These are phyloP conservation scores for Montipora capricornis DNA, from an alignment of 64 coral and sea anemone species.

Conservation along the genomic window DNA sequence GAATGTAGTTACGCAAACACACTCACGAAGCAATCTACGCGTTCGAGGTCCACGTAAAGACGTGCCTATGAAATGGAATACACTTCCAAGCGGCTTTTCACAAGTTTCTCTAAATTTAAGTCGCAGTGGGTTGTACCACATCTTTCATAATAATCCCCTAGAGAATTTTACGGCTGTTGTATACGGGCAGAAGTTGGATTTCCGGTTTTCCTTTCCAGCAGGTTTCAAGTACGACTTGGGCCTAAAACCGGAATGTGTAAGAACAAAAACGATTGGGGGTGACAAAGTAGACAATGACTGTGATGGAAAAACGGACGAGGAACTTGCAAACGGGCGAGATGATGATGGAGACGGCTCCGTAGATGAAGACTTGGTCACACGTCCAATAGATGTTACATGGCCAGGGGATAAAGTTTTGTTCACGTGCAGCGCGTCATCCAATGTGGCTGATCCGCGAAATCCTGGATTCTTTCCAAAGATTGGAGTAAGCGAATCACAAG, in stretches of 20 bases:
- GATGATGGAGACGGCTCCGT: conserved; percentile 42
- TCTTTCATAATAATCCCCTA: conserved; percentile 1
- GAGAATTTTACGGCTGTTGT: conserved; percentile 21
- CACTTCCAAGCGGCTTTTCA: background rate
- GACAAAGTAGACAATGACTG: conserved; percentile 78
- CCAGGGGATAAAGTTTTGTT: background rate
- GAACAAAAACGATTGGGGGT: background rate
- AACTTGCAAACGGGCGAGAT: conserved; percentile 45
- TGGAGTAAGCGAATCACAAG: background rate
- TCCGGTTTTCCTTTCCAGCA: conserved; percentile 16
- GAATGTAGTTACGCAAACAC: conserved; percentile 50
- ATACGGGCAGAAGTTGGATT: conserved; percentile 4
- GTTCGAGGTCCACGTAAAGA: background rate
- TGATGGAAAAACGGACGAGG: conserved; percentile 52
- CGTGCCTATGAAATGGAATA: background rate
- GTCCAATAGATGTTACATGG: too few relatives aligned
- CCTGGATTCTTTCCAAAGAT: background rate
- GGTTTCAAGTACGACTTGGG: background rate
- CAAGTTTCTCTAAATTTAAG: background rate
- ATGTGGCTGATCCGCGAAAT: background rate
- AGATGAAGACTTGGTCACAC: conserved; percentile 27
- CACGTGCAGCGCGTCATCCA: background rate
- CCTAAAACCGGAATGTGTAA: background rate
- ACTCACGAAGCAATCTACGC: background rate
- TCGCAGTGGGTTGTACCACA: background rate